Conservation (phyloP, 2,797 vertebrate genomes). For the Pyrocephalus nanus region DNA sequence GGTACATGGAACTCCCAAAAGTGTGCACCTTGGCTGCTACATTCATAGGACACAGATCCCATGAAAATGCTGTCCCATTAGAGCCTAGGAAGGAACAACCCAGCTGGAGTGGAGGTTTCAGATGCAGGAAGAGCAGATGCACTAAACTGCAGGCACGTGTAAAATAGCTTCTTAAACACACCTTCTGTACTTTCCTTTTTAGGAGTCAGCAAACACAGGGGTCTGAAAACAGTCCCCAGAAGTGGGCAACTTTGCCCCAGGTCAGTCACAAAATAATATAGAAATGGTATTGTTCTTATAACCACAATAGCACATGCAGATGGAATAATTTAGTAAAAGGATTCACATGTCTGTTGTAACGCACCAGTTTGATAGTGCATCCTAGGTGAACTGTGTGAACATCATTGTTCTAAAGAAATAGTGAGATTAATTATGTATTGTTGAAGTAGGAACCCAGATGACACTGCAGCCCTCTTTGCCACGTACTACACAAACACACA, state of each 20-base stretch:
- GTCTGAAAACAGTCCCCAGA: not conserved
- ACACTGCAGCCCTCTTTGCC: not conserved
- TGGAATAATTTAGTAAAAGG: not conserved
- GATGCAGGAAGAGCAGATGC: not conserved
- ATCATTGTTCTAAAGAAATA: not conserved
- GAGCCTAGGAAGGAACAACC: not conserved
- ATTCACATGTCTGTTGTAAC: not conserved
- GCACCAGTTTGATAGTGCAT: not conserved
- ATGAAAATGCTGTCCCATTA: not conserved
- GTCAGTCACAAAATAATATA: not conserved
- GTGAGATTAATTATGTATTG: not conserved
- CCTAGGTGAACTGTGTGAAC: not conserved
- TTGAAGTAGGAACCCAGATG: not conserved
- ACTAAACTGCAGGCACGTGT: not conserved
- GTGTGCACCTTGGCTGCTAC: not conserved
- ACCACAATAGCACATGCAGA: not conserved
- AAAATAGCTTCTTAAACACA: not conserved
- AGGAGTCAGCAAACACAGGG: not conserved
- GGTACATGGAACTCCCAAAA: fast-evolving
- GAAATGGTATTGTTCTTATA: not conserved
- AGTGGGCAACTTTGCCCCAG: not conserved
- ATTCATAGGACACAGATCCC: not conserved
- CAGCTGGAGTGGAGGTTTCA: not conserved
- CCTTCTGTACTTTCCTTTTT: not conserved
- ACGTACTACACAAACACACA: fast-evolving